phyloP scores from a whole-genome alignment of 2,888 invertebrate species.

The Dryococelus australis region DNA sequence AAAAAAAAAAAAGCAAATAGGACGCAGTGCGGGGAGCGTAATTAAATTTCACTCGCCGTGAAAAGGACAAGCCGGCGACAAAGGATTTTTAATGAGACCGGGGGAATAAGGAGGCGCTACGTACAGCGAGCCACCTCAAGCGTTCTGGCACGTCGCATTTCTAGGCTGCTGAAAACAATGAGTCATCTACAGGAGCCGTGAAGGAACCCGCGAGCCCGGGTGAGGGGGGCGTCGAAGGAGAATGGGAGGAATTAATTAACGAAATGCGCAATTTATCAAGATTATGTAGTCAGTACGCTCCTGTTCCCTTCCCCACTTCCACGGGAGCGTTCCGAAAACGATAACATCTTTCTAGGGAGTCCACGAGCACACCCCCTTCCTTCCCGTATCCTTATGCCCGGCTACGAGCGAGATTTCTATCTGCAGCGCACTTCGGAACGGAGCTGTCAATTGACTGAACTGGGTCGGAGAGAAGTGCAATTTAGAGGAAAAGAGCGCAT shows the following conservation, averaged over 20 bases:
- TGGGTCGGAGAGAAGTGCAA: no score
- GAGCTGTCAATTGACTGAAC: no score
- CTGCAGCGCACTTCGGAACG: no score
- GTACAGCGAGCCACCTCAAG: not conserved
- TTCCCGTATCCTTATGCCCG: no score
- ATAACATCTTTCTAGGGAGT: not conserved
- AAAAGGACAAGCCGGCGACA: not conserved
- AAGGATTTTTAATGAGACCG: not conserved
- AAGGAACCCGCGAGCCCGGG: not conserved
- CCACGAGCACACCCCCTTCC: not conserved
- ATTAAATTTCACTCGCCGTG: not conserved
- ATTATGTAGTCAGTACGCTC: not conserved
- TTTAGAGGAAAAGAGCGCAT: no score
- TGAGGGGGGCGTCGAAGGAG: not conserved
- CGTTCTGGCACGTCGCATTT: not conserved
- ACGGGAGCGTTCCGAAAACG: not conserved
- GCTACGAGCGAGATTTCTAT: no score
- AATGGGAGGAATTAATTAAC: slow-evolving; percentile 1
- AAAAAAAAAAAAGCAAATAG: not conserved
- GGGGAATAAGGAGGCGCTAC: not conserved
- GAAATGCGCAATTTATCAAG: slow-evolving; percentile 5
- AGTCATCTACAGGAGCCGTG: not conserved
- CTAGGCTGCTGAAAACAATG: no score
- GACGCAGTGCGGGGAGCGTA: not conserved
- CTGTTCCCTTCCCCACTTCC: not conserved